Evolutionary conservation across 37 sponge, comb jelly and placozoan genomes (phyloP).

Genomic region (Tethya wilhelma): DNA sequence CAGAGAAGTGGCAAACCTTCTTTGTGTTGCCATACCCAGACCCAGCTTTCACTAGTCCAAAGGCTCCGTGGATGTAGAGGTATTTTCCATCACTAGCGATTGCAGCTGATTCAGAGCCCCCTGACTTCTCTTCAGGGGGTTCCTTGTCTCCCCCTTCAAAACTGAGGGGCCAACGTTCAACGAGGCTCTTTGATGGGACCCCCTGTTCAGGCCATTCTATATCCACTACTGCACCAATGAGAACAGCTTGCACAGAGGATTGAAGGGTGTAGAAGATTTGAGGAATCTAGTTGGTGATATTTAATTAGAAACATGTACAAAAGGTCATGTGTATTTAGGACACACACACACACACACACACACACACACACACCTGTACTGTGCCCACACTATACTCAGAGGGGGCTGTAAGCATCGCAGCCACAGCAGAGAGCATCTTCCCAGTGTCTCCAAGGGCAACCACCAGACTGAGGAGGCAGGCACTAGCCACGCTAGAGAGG

Average conservation of each 20-base stretch:
- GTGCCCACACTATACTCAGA: constrained; percentile 13
- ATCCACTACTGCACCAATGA: constrained; percentile 44
- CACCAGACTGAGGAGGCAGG: constrained; percentile 85
- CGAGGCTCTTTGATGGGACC: constrained; percentile 29
- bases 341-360: neutral
- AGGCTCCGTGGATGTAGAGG: constrained; percentile 68
- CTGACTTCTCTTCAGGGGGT: neutral
- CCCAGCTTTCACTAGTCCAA: constrained; percentile 77
- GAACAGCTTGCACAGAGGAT: constrained; percentile 73
- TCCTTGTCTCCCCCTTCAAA: neutral
- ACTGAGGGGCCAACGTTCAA: constrained; percentile 59
- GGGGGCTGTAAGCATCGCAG: constrained; percentile 64
- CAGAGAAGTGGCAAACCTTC: too few relatives aligned
- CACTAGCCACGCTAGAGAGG: constrained; percentile 72
- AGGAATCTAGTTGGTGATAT: constrained; percentile 76
- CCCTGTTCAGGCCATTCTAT: constrained; percentile 69
- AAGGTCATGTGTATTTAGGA: neutral
- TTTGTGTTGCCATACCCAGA: constrained; percentile 78
- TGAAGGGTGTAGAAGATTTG: constrained; percentile 71
- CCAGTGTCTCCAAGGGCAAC: constrained; percentile 84
- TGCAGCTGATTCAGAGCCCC: constrained; percentile 4
- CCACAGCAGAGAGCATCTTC: constrained; percentile 74
- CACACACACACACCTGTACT: constrained; percentile 49
- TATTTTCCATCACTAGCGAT: constrained; percentile 71
- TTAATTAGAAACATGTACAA: neutral